Conservation (phyloP, 2,113 vertebrate species). For the Mesoclemmys tuberculata region DNA sequence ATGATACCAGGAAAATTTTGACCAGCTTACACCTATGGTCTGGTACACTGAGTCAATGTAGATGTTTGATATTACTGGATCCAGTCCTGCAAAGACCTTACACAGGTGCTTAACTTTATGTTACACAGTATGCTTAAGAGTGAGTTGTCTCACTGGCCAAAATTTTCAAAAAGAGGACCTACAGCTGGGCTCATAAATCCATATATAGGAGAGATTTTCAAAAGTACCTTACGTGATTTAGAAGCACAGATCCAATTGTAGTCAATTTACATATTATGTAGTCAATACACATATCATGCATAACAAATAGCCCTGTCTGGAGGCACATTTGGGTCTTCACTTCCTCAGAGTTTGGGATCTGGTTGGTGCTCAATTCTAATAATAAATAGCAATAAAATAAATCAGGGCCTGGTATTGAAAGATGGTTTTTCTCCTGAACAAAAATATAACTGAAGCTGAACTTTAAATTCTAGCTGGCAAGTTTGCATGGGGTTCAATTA, state of each 20-base stretch:
- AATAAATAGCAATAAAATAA: not conserved
- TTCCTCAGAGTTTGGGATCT: not conserved
- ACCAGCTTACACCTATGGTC: not conserved
- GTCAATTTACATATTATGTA: not conserved
- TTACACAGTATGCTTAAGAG: too few relatives aligned
- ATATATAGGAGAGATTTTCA: not conserved
- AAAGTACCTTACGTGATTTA: not conserved
- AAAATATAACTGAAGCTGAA: not conserved
- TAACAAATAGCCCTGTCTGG: not conserved
- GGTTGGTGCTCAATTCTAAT: not conserved
- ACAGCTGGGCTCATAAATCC: not conserved
- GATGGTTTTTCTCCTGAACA: conserved; percentile 10
- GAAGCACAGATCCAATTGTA: not conserved
- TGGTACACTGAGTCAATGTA: not conserved
- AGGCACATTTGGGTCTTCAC: not conserved
- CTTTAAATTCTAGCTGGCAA: conserved; percentile 25
- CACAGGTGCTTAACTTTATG: not conserved
- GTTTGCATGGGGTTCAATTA: conserved; percentile 14
- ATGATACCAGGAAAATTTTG: not conserved
- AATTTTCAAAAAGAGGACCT: not conserved
- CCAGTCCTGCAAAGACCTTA: not conserved
- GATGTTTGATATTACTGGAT: not conserved
- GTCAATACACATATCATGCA: not conserved
- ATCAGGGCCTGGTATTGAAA: not conserved
- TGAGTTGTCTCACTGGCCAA: not conserved